Conservation (phyloP, 2,797 vertebrate genomes). For the Myoxocephalus aenaeus region DNA sequence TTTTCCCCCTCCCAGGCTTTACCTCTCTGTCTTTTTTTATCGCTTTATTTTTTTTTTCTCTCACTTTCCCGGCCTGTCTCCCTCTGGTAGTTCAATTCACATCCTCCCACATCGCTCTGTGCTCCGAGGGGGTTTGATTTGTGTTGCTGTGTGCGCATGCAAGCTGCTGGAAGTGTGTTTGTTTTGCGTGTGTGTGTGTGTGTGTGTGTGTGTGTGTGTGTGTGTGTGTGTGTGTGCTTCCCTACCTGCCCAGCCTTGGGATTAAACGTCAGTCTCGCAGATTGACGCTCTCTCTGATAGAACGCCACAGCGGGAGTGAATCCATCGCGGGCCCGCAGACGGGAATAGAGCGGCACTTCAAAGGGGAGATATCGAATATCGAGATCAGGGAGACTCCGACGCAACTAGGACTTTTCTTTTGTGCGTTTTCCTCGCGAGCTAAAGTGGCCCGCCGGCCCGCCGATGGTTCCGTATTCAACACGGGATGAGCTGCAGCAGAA, state of each 20-base stretch:
- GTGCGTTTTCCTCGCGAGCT: slow-evolving; percentile 15
- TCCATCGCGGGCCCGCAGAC: slow-evolving; percentile 62
- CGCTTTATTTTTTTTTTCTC: slow-evolving; percentile 38
- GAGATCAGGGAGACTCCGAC: slow-evolving; percentile 13
- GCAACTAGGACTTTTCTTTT: background rate
- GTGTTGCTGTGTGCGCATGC: slow-evolving; percentile 31
- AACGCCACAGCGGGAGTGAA: slow-evolving; percentile 71
- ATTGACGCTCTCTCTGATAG: slow-evolving; percentile 85
- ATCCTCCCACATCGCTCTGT: slow-evolving; percentile 38
- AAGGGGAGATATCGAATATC: slow-evolving; percentile 41
- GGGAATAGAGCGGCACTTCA: slow-evolving; percentile 64
- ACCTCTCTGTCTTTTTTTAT: slow-evolving; percentile 32
- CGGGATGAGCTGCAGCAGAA: slow-evolving; percentile 37
- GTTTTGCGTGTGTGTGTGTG: slow-evolving; percentile 41
- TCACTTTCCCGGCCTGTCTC: slow-evolving; percentile 28
- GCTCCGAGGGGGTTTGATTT: slow-evolving; percentile 40
- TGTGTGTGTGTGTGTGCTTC: background rate
- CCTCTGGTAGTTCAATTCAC: slow-evolving; percentile 21
- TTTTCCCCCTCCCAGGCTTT: slow-evolving; percentile 36
- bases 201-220: slow-evolving; percentile 26
- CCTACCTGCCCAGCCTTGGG: slow-evolving; percentile 75
- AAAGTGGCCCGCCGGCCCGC: slow-evolving; percentile 4
- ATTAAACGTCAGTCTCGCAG: slow-evolving; percentile 85
- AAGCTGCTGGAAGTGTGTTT: slow-evolving; percentile 23
- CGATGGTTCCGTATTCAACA: slow-evolving; percentile 39